These are phyloP conservation scores for Laterallus jamaicensis DNA, from an alignment of 2,113 vertebrate genomes.

Conservation along the genomic window DNA sequence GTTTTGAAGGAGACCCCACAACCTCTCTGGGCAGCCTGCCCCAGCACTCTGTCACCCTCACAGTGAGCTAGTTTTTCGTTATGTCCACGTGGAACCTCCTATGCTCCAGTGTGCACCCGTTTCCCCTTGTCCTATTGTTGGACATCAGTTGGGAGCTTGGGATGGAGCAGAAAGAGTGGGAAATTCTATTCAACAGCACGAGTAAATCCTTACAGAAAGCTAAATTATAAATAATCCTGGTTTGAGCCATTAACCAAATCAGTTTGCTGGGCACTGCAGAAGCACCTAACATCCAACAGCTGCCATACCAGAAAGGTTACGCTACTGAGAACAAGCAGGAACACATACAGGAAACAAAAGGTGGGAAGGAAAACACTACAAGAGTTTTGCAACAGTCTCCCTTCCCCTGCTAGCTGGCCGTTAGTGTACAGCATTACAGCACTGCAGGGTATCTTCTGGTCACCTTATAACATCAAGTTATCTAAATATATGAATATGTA, in stretches of 20 bases:
- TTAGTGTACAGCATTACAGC: neutral
- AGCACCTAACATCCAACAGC: neutral
- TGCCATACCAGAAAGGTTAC: neutral
- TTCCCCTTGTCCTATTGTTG: too few species aligned
- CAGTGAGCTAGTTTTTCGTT: too few species aligned
- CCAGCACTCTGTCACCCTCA: too few species aligned
- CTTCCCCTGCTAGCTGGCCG: neutral
- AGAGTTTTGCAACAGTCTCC: neutral
- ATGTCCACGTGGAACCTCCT: too few species aligned
- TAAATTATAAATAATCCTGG: neutral
- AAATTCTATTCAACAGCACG: neutral
- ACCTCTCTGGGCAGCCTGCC: too few species aligned
- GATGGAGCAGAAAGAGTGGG: neutral
- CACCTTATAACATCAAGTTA: neutral
- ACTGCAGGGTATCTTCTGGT: neutral
- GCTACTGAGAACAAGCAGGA: neutral
- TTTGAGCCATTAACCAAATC: neutral
- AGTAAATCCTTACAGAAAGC: neutral
- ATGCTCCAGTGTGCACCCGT: too few species aligned
- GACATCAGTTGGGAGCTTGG: too few species aligned
- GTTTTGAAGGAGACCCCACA: too few species aligned
- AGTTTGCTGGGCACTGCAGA: neutral
- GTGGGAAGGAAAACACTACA: neutral
- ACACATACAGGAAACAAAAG: neutral
- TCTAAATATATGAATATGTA: neutral